Conservation (phyloP, 2,797 vertebrate species). For the Neosilurus mollespiculum region DNA sequence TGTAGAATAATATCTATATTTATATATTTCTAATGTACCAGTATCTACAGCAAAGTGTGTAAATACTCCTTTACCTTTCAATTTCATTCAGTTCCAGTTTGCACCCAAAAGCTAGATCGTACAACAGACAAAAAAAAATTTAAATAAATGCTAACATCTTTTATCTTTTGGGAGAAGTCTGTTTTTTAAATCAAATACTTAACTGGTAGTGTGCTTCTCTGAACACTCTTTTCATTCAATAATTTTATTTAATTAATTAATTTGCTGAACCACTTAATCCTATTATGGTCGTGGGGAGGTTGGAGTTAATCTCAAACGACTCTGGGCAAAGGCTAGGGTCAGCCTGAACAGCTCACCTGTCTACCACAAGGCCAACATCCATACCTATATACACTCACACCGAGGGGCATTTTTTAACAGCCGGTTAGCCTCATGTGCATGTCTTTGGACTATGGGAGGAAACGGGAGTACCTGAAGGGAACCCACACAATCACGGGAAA, state of each 20-base stretch:
- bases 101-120: background rate
- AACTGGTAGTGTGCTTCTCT: background rate
- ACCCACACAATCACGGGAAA: too few species aligned
- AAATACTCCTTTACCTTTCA: background rate
- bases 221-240: background rate
- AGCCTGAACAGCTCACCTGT: too few species aligned
- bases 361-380: too few species aligned
- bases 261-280: too few species aligned
- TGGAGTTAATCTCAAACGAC: too few species aligned
- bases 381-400: too few species aligned
- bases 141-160: background rate
- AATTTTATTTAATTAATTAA: background rate
- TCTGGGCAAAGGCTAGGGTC: too few species aligned
- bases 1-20: background rate
- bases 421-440: too few species aligned
- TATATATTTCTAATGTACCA: background rate
- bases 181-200: background rate
- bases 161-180: background rate
- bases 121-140: background rate
- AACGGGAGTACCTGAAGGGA: too few species aligned
- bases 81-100: background rate
- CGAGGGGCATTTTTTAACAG: too few species aligned
- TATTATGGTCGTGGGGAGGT: too few species aligned
- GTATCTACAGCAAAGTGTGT: background rate
- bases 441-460: too few species aligned